These are phyloP conservation scores for Eutolmus rufibarbis DNA, from an alignment of 2,888 invertebrate genomes.

Conservation along the genomic window DNA sequence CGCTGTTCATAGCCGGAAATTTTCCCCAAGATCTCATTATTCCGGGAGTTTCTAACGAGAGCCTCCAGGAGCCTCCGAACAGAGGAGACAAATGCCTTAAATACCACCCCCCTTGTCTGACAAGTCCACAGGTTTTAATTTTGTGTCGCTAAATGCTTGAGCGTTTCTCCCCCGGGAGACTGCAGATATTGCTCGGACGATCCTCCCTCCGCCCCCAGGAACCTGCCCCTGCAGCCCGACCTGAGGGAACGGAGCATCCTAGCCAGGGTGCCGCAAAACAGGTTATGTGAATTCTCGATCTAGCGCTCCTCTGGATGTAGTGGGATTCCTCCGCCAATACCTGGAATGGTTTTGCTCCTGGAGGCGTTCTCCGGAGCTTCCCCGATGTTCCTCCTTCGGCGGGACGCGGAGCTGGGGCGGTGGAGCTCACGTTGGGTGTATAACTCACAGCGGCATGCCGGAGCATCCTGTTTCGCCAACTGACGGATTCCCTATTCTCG, in stretches of 20 bases:
- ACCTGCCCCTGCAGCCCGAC: neutral
- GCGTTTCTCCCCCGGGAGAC: neutral
- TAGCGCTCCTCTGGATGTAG: neutral
- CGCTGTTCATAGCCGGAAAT: neutral
- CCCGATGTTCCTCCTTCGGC: neutral
- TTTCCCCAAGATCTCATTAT: neutral
- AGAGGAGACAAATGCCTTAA: neutral
- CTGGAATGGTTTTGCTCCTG: neutral
- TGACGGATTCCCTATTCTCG: constrained; percentile 31
- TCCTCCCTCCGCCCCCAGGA: neutral
- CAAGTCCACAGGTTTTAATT: neutral
- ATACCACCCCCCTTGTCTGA: neutral
- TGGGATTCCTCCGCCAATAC: neutral
- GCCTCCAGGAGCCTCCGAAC: neutral
- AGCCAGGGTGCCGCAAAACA: neutral
- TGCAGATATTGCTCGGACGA: neutral
- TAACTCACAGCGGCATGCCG: constrained; percentile 9
- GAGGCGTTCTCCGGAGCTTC: neutral
- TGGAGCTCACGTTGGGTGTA: neutral
- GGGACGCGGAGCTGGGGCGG: neutral
- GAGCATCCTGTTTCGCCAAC: constrained; percentile 27
- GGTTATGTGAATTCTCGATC: neutral
- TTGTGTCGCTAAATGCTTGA: neutral
- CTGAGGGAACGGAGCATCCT: neutral
- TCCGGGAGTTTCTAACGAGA: neutral